Base-by-base conservation (phyloP, 2,113 vertebrate species). In the Ophiodon elongatus region DNA sequence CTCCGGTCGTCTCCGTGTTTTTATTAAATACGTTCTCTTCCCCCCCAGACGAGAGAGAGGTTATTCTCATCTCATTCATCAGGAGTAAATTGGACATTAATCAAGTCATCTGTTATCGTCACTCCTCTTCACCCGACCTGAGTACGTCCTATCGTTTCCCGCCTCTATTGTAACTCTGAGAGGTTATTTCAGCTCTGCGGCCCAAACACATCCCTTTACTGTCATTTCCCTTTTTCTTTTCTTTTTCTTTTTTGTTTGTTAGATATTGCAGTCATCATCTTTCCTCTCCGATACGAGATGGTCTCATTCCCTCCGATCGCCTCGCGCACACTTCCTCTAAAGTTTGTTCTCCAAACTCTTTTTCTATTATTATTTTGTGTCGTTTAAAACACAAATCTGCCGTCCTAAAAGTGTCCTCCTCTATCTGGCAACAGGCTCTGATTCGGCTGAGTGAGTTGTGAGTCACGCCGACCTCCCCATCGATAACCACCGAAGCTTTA, bases 111-210 rank as follows among this genome's bases (percentile, higher is more conserved):
- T 82, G 39, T 79, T 60, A n/a, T 72, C 33, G 59, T 75, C 57
- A 4, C 25, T 57, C 27, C 57, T 71, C 65, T 75, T 65, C 6
- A 29, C 56, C 74, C 13, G 43, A 54, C 73, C 72, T 0, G 25
- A 15, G 21, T 4, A 0, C 41, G 47, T 71, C 50, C 69, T 52
- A n/a, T 74, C 57, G 10, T 68, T 23, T 31, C 67, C 33, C 8
- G 8, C 47, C 54, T 67, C 43, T 1, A 6, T 59, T 59, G 37
- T 67, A 54, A 72, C 11, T 19, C 56, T 88, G 82, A 84, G 29
- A 74, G 80, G 70, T 79, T 56, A 63, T 82, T 86, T 79, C 71
- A 80, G 67, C 68, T 7, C 43, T 27, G 68, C 68, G 31, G 73
- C 39, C 1, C 1, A 57, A 52, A 75, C 79, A 67, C 25, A 79